phyloP scores from a whole-genome alignment of 2,888 invertebrate species.

The Pyrrhia umbra region DNA sequence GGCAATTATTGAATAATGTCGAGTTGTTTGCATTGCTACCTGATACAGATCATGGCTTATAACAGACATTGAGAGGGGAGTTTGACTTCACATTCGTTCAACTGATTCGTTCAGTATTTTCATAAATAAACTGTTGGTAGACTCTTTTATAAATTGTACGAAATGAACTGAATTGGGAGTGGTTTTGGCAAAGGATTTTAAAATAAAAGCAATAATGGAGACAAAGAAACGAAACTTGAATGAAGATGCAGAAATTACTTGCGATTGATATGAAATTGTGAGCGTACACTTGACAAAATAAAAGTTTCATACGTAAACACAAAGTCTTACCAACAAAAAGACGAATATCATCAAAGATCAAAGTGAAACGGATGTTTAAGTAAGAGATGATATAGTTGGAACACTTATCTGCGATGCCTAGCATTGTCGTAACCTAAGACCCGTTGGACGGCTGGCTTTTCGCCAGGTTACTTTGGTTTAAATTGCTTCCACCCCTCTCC shows the following conservation, averaged over 20 bases:
- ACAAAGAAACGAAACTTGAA: conserved; percentile 10
- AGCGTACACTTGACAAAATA: conserved; percentile 6
- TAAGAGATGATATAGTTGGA: conserved; percentile 74
- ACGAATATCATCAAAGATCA: conserved; percentile 49
- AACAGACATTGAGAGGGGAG: background rate
- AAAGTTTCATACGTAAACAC: conserved; percentile 1
- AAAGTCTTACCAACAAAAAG: conserved; percentile 10
- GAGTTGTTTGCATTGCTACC: conserved; percentile 25
- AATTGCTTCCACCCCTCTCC: conserved; percentile 77
- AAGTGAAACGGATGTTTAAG: conserved; percentile 67
- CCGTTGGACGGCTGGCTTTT: conserved; percentile 77
- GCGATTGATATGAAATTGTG: background rate
- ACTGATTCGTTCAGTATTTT: background rate
- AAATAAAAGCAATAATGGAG: conserved; percentile 24
- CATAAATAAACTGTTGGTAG: conserved; percentile 12
- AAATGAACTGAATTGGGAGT: conserved; percentile 14
- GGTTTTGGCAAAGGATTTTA: conserved; percentile 41
- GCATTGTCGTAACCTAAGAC: conserved; percentile 78
- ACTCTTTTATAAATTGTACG: conserved; percentile 10
- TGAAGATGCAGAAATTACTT: conserved; percentile 9
- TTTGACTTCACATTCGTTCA: background rate
- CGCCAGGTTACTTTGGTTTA: conserved; percentile 83
- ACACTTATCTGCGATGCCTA: conserved; percentile 78
- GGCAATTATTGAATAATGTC: conserved; percentile 37
- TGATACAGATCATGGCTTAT: background rate